These are phyloP conservation scores for Marmota monax DNA, from an alignment of 2,113 vertebrate genomes.

Conservation along the genomic window DNA sequence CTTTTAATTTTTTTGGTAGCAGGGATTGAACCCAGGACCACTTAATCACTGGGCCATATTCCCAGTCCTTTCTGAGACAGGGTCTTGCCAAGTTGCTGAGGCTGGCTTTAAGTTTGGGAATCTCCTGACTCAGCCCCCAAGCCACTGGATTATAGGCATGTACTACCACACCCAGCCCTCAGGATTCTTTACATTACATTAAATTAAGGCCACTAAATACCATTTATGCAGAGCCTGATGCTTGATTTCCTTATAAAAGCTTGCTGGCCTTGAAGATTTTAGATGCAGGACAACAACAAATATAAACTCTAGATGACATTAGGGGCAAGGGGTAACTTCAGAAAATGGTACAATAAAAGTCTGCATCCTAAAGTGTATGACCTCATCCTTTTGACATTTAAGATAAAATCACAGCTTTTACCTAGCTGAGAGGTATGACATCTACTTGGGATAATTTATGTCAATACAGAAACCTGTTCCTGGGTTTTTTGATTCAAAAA, in stretches of 20 bases:
- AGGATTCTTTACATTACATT: not conserved
- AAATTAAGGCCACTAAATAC: not conserved
- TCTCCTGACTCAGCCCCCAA: no score
- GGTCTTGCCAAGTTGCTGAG: no score
- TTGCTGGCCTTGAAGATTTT: constrained; percentile 8
- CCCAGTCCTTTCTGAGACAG: no score
- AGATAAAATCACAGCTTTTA: not conserved
- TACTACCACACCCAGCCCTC: no score
- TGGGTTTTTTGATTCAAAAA: not conserved
- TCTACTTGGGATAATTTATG: not conserved
- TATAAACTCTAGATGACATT: not conserved
- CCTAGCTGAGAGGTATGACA: not conserved
- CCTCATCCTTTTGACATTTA: not conserved
- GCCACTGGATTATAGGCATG: no score
- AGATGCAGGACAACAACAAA: not conserved
- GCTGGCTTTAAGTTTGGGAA: no score
- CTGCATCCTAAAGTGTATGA: not conserved
- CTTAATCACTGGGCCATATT: no score
- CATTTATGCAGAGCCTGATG: not conserved
- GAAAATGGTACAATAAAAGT: not conserved
- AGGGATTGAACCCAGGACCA: no score
- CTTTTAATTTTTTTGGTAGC: no score
- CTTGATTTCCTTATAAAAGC: constrained; percentile 31
- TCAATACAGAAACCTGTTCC: not conserved
- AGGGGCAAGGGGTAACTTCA: not conserved